Evolutionary conservation across 2,797 vertebrate genomes (phyloP), one percentile per base, ranked within the genome.

Genomic region (Sebastes taczanowskii): DNA sequence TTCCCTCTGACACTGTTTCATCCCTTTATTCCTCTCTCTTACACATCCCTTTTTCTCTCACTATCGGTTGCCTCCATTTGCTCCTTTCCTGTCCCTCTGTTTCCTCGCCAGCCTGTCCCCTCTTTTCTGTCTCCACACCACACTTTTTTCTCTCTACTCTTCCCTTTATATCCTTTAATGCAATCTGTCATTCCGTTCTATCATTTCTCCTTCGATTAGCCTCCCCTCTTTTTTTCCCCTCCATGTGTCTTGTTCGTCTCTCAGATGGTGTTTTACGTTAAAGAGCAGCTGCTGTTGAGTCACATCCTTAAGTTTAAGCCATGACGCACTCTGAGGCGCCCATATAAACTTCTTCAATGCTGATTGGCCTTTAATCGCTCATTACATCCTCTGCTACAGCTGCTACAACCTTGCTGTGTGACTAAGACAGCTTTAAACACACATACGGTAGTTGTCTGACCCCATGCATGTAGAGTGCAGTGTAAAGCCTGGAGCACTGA

Each of bases 231-330:
- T 66, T 64, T 16, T 27, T 20, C 59, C 3, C 22, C 0, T 77
- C 70, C 67, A 38, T 73, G 76, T 32, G 73, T 62, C 14, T 65
- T 64, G 34, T 79, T 62, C 70, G 62, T 72, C 70, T 66, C 76
- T 83, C 79, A 70, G 62, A 76, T 87, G 81, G 68, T 70, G 63
- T 86, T 90, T 86, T 81, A 71, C 23, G 4, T 82, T 78, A 75
- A 68, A 85, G 60, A 80, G 53, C 87, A 83, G 91, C 87, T 89
- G 84, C 16, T 86, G 72, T 90, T 89, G 87, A 90, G 84, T 90
- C 82, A 76, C 81, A 73, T 85, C 78, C 81, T 88, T 71, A 81
- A 88, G 74, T 83, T 78, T 78, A 72, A 78, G 79, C 30, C 38
- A 59, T 23, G 67, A 74, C 72, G 81, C 78, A 66, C 74, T 80